A percentile compares a stretch with the other conserved stretches of the same genome.
phyloP scores from a whole-genome alignment of 1,140 invertebrate species.

The Drosophila cardini region DNA sequence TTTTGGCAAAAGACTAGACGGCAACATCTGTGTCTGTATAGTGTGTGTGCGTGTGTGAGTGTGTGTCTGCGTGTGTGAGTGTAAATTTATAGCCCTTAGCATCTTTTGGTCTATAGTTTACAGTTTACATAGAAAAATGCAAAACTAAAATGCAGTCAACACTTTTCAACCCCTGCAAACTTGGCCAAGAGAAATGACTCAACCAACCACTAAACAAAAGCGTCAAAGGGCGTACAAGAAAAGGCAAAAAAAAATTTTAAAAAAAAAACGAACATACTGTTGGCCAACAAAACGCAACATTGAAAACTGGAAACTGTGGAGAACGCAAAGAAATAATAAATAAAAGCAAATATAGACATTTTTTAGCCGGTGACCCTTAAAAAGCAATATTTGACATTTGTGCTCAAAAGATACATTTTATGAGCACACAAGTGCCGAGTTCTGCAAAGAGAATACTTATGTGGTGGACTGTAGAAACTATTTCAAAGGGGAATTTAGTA shows the following conservation, averaged over 20 bases:
- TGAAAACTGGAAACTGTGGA: slow-evolving; percentile 40
- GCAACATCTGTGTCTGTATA: not conserved
- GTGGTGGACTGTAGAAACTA: slow-evolving; percentile 11
- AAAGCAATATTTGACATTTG: slow-evolving; percentile 82
- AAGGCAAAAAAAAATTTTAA: slow-evolving; percentile 15
- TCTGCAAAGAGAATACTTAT: slow-evolving; percentile 10
- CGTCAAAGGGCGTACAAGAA: slow-evolving; percentile 47
- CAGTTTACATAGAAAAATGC: slow-evolving; percentile 22
- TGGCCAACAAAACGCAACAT: slow-evolving; percentile 60
- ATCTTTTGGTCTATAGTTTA: slow-evolving; percentile 17
- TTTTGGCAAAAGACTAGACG: slow-evolving; percentile 30
- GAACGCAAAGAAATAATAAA: slow-evolving; percentile 36
- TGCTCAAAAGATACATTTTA: slow-evolving; percentile 78
- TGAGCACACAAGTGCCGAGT: slow-evolving; percentile 12
- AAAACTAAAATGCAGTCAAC: slow-evolving; percentile 53
- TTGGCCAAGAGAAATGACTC: slow-evolving; percentile 55
- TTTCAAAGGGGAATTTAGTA: slow-evolving; percentile 16
- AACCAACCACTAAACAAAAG: slow-evolving; percentile 35
- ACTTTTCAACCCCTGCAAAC: slow-evolving; percentile 41
- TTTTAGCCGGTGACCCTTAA: slow-evolving; percentile 76
- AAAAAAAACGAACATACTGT: slow-evolving; percentile 15
- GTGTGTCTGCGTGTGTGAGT: slow-evolving; percentile 2
- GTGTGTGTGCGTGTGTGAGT: not conserved
- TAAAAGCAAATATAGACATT: slow-evolving; percentile 39
- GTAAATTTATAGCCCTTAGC: slow-evolving; percentile 29